These are phyloP conservation scores for Zoanthus sansibaricus DNA, from an alignment of 92 coral and sea anemone genomes.

Conservation along the genomic window DNA sequence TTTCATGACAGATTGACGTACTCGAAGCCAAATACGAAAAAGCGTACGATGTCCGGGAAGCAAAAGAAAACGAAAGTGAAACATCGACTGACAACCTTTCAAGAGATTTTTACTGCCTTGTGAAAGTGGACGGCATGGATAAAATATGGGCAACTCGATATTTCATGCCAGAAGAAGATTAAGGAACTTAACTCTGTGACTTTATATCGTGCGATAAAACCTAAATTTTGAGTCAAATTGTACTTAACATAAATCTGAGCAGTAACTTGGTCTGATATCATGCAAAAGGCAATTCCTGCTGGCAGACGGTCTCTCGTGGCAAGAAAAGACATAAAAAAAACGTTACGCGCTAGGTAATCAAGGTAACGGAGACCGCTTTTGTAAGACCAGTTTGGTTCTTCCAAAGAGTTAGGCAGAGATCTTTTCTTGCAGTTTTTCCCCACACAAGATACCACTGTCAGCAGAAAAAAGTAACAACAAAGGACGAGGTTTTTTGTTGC, in stretches of 20 bases:
- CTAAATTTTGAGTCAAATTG: background rate
- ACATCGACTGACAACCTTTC: conserved; percentile 70
- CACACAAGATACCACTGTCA: too few relatives aligned
- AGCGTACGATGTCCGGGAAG: conserved; percentile 79
- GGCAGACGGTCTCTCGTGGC: too few relatives aligned
- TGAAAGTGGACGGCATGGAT: conserved; percentile 78
- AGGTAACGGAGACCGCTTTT: too few relatives aligned
- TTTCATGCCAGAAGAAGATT: conserved; percentile 88
- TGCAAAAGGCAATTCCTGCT: background rate
- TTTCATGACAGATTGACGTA: conserved; percentile 75
- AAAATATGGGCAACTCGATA: conserved; percentile 90
- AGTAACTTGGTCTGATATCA: background rate
- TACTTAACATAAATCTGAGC: background rate
- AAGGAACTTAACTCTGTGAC: background rate
- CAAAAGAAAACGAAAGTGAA: conserved; percentile 37
- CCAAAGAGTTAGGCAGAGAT: too few relatives aligned
- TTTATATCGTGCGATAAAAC: background rate
- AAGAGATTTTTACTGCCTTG: conserved; percentile 73
- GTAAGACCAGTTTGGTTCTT: too few relatives aligned
- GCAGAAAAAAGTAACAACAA: background rate
- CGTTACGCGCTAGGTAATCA: too few relatives aligned
- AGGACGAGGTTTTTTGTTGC: background rate
- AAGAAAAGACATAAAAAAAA: too few relatives aligned
- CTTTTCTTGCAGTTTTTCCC: too few relatives aligned
- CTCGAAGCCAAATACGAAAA: conserved; percentile 89